A percentile compares a stretch with the other conserved stretches of the same genome.
These are phyloP conservation scores for Ostrea denselamellosa DNA, from an alignment of 1,140 invertebrate species.

Conservation along the genomic window DNA sequence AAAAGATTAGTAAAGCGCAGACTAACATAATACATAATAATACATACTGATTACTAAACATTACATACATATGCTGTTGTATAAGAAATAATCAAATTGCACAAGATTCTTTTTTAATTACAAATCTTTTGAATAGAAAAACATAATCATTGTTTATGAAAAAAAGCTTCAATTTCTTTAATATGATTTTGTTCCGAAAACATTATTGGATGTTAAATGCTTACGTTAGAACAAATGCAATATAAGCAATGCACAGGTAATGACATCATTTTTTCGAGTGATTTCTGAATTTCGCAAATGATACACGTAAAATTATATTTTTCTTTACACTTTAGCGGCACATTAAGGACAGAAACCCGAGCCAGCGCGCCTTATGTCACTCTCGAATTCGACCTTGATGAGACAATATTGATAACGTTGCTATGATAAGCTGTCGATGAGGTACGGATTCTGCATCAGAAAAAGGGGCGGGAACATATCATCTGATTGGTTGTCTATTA, in stretches of 20 bases:
- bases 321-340: not conserved
- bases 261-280: not conserved
- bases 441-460: constrained; percentile 1
- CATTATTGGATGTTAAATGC: not conserved
- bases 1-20: too few species aligned
- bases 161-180: too few species aligned
- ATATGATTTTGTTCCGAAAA: too few species aligned
- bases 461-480: not conserved
- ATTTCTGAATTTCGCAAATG: constrained; percentile 1
- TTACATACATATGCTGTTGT: too few species aligned
- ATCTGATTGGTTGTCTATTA: constrained; percentile 28
- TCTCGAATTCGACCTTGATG: not conserved
- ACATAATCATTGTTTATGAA: too few species aligned
- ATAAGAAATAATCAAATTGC: too few species aligned
- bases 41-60: too few species aligned
- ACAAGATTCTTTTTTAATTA: too few species aligned
- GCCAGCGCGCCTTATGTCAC: not conserved
- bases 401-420: not conserved
- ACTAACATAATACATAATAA: too few species aligned
- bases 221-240: not conserved
- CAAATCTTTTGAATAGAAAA: too few species aligned
- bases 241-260: not conserved
- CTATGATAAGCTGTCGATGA: constrained; percentile 15
- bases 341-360: not conserved
- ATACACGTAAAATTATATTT: not conserved